Evolutionary conservation across 2,797 vertebrate species (phyloP).

Genomic region (Holocentrus rufus): DNA sequence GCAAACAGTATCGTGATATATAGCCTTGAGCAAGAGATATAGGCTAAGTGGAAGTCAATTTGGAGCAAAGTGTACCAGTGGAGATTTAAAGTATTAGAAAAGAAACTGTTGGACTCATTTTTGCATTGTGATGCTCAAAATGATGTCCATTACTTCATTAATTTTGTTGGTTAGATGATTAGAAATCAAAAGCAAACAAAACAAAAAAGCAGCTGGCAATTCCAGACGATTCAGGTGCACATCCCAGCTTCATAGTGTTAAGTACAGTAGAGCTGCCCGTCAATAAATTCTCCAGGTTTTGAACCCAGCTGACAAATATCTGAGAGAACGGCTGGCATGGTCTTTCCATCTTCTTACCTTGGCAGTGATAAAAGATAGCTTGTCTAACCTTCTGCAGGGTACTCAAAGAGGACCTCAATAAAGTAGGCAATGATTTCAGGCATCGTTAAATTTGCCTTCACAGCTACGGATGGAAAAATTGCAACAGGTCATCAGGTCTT

Average conservation of each 20-base stretch:
- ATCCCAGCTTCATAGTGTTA: neutral
- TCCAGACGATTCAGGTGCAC: neutral
- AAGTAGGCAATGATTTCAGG: constrained; percentile 14
- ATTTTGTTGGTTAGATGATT: no score
- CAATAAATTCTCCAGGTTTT: neutral
- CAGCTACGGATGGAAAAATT: constrained; percentile 9
- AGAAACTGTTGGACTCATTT: neutral
- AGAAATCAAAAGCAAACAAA: neutral
- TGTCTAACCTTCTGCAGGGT: neutral
- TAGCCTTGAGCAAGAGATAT: constrained; percentile 7
- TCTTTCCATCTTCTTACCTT: neutral
- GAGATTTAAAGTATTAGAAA: constrained; percentile 16
- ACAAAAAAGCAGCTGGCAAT: neutral
- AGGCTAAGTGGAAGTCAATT: constrained; percentile 1
- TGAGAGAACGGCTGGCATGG: neutral
- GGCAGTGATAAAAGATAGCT: neutral
- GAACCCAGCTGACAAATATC: neutral
- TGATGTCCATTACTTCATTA: no score
- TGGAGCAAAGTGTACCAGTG: constrained; percentile 5
- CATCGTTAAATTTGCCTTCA: constrained; percentile 8
- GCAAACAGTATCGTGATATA: constrained; percentile 25
- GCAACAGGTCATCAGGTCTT: neutral
- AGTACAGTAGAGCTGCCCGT: neutral
- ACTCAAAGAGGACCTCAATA: constrained; percentile 12
- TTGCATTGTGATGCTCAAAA: neutral